Percentiles rank a stretch among this genome's conserved stretches.
These are phyloP conservation scores for Drosophila helvetica DNA, from an alignment of 2,888 invertebrate species.

Conservation along the genomic window DNA sequence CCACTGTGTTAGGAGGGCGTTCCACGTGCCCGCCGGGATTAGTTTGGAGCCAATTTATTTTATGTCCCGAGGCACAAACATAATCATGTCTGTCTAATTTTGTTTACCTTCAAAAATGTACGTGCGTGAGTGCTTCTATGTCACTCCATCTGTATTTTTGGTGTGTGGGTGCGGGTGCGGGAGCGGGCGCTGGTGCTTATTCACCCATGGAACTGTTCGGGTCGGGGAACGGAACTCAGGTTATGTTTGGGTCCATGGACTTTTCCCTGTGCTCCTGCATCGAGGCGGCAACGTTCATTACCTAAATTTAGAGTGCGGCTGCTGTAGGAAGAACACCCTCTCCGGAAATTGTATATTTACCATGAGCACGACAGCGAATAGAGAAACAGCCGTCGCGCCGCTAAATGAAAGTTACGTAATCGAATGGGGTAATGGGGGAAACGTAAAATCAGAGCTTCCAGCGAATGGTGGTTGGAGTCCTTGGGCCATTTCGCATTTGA, in stretches of 20 bases:
- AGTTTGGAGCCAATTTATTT: conserved; percentile 79
- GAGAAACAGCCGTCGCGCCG: conserved; percentile 11
- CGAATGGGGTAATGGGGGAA: conserved; percentile 61
- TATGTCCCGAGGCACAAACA: conserved; percentile 77
- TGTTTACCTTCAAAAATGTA: conserved; percentile 79
- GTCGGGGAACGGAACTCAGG: conserved; percentile 16
- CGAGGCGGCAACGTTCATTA: conserved; percentile 65
- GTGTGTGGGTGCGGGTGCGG: conserved; percentile 16
- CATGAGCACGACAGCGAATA: conserved; percentile 28
- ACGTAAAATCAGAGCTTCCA: conserved; percentile 65
- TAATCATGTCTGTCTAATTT: conserved; percentile 79
- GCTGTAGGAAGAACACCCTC: conserved; percentile 59
- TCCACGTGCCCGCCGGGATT: conserved; percentile 72
- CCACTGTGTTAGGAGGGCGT: background rate
- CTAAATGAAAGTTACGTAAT: conserved; percentile 70
- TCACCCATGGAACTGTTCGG: conserved; percentile 13
- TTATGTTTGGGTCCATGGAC: conserved; percentile 19
- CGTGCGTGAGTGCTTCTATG: conserved; percentile 63
- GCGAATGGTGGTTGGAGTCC: conserved; percentile 39
- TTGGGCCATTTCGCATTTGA: conserved; percentile 63
- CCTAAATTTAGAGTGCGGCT: conserved; percentile 76
- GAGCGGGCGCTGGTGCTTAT: conserved; percentile 14
- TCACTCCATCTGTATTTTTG: conserved; percentile 7
- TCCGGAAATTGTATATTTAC: conserved; percentile 69
- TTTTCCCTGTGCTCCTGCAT: conserved; percentile 30